Conservation (phyloP, 2,797 vertebrate species). For the Syngnathus acus region DNA sequence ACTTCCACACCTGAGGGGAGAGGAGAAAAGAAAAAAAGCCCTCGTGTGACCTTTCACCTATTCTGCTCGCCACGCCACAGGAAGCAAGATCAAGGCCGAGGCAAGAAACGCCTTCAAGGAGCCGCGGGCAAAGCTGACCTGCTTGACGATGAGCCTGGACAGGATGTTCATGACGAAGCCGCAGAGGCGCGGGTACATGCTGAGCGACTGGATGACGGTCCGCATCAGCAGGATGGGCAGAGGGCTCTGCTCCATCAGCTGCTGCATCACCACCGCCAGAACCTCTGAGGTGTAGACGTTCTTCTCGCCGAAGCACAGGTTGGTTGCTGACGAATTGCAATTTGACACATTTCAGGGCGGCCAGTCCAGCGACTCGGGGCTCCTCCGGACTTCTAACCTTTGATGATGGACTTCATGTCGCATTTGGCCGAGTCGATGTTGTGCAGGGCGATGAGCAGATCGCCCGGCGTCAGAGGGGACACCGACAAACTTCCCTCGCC, state of each 20-base stretch:
- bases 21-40: not conserved
- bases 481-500: conserved; percentile 85
- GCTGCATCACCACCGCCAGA: conserved; percentile 94
- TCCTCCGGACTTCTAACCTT: conserved; percentile 65
- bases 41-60: not conserved
- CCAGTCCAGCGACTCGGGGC: too few species aligned
- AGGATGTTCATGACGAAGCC: conserved; percentile 97
- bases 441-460: conserved; percentile 86
- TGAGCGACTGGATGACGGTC: conserved; percentile 93
- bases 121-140: conserved; percentile 65
- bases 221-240: conserved; percentile 94
- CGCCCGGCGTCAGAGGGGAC: conserved; percentile 87
- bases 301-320: conserved; percentile 89
- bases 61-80: not conserved
- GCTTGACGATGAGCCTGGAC: conserved; percentile 87
- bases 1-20: conserved; percentile 84
- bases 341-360: not conserved
- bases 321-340: conserved; percentile 73
- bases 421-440: conserved; percentile 92
- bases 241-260: conserved; percentile 92
- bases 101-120: too few species aligned
- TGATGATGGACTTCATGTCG: conserved; percentile 97
- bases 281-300: conserved; percentile 94
- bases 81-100: too few species aligned
- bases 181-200: conserved; percentile 88